Evolutionary conservation across 2,113 vertebrate genomes (phyloP).

Genomic region (Notothenia rossii): DNA sequence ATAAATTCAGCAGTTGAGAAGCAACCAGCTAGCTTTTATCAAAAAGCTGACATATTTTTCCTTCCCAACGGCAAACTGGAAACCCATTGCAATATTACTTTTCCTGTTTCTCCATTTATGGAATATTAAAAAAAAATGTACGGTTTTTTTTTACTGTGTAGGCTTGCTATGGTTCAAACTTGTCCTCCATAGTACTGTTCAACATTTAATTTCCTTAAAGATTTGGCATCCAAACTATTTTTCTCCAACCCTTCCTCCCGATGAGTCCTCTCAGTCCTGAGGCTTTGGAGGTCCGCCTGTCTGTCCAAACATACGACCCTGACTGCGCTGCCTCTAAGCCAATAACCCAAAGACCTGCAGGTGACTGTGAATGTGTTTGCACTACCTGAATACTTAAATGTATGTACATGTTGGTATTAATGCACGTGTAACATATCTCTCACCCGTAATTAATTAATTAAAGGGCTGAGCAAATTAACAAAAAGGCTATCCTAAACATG

Average conservation of each 20-base stretch:
- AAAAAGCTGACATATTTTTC: constrained; percentile 36
- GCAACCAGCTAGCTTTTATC: constrained; percentile 15
- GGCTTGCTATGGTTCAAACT: background rate
- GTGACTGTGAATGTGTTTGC: background rate
- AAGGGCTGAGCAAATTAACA: background rate
- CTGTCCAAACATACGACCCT: constrained; percentile 30
- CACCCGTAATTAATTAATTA: background rate
- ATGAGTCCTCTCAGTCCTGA: constrained; percentile 38
- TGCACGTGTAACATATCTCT: background rate
- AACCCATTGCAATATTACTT: constrained; percentile 1
- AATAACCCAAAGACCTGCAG: constrained; percentile 14
- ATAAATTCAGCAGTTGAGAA: constrained; percentile 17
- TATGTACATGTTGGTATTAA: background rate
- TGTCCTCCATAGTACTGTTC: background rate
- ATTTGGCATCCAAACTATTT: constrained; percentile 12
- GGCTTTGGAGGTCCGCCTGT: constrained; percentile 47
- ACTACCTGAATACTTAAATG: background rate
- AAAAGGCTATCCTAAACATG: background rate
- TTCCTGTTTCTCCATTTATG: constrained; percentile 22
- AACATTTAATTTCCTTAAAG: constrained; percentile 2
- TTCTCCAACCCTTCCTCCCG: constrained; percentile 9
- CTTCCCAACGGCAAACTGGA: constrained; percentile 27
- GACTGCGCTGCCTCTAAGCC: constrained; percentile 30
- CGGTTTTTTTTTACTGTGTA: background rate
- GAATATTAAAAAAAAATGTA: background rate